These are phyloP conservation scores for Lithophane ornitopus DNA, from an alignment of 2,888 invertebrate genomes.

Conservation along the genomic window DNA sequence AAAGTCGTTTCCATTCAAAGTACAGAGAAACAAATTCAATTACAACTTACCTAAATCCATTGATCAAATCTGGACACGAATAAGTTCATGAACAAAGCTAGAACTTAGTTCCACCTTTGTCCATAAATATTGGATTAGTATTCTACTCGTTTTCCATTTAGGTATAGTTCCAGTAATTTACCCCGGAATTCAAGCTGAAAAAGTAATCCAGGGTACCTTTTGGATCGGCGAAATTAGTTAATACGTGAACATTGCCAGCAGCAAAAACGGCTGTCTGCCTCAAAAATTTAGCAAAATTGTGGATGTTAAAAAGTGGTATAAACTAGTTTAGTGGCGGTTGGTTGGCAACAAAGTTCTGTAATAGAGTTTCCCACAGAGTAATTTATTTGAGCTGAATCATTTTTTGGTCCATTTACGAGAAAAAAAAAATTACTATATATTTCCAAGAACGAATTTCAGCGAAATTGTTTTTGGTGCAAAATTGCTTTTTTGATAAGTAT, in stretches of 20 bases:
- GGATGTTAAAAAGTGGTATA: constrained; percentile 31
- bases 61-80: constrained; percentile 41
- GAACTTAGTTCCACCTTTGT: constrained; percentile 7
- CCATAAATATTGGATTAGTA: constrained; percentile 42
- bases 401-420: constrained; percentile 12
- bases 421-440: constrained; percentile 1
- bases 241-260: constrained; percentile 4
- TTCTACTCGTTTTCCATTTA: constrained; percentile 31
- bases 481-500: background rate
- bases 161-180: constrained; percentile 37
- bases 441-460: background rate
- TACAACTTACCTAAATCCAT: constrained; percentile 36
- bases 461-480: background rate
- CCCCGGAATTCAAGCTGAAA: constrained; percentile 19
- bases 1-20: constrained; percentile 17
- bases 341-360: constrained; percentile 42
- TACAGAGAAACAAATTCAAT: constrained; percentile 56
- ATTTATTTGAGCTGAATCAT: constrained; percentile 34
- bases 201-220: constrained; percentile 35
- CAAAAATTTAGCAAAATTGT: constrained; percentile 34
- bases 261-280: constrained; percentile 19
- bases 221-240: constrained; percentile 27
- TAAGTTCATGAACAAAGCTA: constrained; percentile 11
- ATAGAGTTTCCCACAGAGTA: constrained; percentile 29
- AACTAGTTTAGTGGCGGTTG: constrained; percentile 36